phyloP scores from a whole-genome alignment of 1,140 invertebrate species.

The Tribolium castaneum region DNA sequence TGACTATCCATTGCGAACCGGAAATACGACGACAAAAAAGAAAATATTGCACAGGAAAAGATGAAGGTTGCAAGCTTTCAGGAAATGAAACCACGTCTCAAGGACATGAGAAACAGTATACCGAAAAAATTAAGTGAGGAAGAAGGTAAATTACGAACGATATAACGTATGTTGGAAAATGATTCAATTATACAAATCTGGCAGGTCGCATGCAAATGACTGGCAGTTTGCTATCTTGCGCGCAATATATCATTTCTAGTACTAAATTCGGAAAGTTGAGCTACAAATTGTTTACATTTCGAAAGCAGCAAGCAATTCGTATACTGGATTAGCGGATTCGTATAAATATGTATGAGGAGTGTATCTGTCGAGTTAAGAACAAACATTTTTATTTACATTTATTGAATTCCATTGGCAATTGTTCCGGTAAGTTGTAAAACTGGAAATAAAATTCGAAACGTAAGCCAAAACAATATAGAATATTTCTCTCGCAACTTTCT shows the following conservation, averaged over 20 bases:
- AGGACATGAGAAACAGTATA: neutral
- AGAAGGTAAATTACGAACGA: conserved; percentile 17
- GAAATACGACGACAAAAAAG: conserved; percentile 19
- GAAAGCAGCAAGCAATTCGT: neutral
- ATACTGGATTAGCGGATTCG: neutral
- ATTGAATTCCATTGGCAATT: conserved; percentile 6
- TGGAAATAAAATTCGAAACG: conserved; percentile 16
- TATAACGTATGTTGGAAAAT: conserved; percentile 6
- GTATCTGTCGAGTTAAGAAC: conserved; percentile 17
- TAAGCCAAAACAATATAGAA: conserved; percentile 6
- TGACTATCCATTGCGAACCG: neutral
- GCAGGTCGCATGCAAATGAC: conserved; percentile 26
- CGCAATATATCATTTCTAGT: conserved; percentile 27
- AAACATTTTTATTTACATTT: conserved; percentile 28
- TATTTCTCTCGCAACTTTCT: conserved; percentile 15
- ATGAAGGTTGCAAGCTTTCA: conserved; percentile 22
- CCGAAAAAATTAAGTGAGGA: neutral
- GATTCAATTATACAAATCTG: conserved; percentile 31
- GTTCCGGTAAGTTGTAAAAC: conserved; percentile 14
- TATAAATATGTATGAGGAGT: conserved; percentile 29
- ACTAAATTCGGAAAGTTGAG: conserved; percentile 19
- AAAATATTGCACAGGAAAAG: conserved; percentile 21
- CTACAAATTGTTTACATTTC: conserved; percentile 28
- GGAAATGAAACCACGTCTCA: conserved; percentile 29
- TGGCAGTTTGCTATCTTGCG: conserved; percentile 26